Conservation (phyloP, 2,888 invertebrate species). For the Formica aserva region DNA sequence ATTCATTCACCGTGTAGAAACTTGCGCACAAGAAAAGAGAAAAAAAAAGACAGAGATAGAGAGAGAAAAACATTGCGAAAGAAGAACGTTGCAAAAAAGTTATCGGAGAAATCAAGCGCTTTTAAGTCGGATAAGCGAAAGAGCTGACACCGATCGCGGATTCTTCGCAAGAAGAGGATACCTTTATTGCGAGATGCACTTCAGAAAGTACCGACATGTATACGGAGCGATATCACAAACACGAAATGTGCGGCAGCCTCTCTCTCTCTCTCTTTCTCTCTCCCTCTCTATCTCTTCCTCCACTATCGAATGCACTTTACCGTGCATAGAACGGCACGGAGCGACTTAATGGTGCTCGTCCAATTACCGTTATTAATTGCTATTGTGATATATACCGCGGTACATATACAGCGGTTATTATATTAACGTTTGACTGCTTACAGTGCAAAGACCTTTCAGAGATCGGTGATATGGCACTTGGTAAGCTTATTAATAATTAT, state of each 20-base stretch:
- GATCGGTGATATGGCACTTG: slow-evolving; percentile 3
- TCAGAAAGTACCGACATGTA: slow-evolving; percentile 16
- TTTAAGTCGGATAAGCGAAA: neutral
- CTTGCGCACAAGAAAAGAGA: neutral
- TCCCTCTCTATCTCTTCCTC: neutral
- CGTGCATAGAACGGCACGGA: slow-evolving; percentile 46
- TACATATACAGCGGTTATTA: slow-evolving; percentile 45
- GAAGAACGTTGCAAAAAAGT: slow-evolving; percentile 1
- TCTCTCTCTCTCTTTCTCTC: neutral
- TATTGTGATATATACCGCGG: slow-evolving; percentile 66
- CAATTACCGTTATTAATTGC: slow-evolving; percentile 72
- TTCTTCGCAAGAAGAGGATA: neutral
- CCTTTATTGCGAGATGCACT: slow-evolving; percentile 49
- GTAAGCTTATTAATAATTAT: neutral
- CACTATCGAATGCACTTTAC: slow-evolving; percentile 33
- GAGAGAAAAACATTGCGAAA: neutral
- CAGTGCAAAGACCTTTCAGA: slow-evolving; percentile 7
- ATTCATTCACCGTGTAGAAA: neutral
- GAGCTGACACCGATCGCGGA: slow-evolving; percentile 4
- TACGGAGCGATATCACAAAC: slow-evolving; percentile 34
- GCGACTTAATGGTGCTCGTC: slow-evolving; percentile 70
- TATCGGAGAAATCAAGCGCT: neutral
- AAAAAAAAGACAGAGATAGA: neutral
- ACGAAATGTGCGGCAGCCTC: slow-evolving; percentile 10
- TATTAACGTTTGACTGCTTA: slow-evolving; percentile 54